Evolutionary conservation across 2,113 vertebrate species (phyloP), one percentile per base, ranked within the genome.

Genomic region (Leuciscus idus): DNA sequence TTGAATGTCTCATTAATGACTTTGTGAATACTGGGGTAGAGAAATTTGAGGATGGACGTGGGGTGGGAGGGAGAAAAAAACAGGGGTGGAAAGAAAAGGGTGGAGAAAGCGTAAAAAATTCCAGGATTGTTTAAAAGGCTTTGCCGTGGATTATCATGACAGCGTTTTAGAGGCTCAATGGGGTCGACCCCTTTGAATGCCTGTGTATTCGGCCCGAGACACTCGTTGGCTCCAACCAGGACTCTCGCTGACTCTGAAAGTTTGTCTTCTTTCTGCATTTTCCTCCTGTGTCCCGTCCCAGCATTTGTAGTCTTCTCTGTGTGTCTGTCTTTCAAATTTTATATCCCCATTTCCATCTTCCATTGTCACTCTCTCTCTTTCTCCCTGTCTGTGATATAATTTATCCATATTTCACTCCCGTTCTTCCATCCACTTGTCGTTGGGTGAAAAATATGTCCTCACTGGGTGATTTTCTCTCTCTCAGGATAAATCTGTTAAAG

Each of bases 1-100:
- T 96, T 98, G 97, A 99, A 98, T 98, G 97, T 98, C 96, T 99
- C 95, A 95, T 98, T 97, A 99, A 98, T 98, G 97, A 99, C 98
- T 99, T 97, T 96, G 96, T 98, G 96, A 98, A 98, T 96, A 89
- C 89, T 81, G 86, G 74, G 88, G 86, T 87, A 90, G 91, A 90
- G 91, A 92, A 92, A 93, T 94, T 93, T 93, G 80, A 86, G 86
- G 81, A 88, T 84, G 85, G 73, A 64, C 84, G 57, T 62, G 89
- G 82, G 66, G 83, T 76, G 85, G 55, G 26, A 76, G 83, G 76
- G 83, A 81, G 74, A 95, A 95, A 95, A 95, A 96, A 95, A 76
- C 73, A 75, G 73, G n/a, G 74, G 6, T 77, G 75, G 15, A 30
- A 77, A 77, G 96, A 97, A 96, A 97, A 97, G 61, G 95, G 94